Evolutionary conservation across 2,113 vertebrate genomes (phyloP).

Genomic region (Erythrocercus mccallii): DNA sequence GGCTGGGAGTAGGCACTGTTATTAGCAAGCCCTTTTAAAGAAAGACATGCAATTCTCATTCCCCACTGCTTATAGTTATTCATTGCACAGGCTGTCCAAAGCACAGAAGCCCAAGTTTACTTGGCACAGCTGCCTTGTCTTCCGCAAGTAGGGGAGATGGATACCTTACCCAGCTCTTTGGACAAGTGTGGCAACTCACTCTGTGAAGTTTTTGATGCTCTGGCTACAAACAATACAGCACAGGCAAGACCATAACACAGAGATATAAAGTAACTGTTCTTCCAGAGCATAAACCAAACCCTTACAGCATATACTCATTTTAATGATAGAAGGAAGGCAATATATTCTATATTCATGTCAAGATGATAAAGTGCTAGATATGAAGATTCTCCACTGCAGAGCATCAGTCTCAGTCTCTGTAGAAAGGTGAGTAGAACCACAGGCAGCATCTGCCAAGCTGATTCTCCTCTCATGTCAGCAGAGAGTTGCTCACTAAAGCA

Average conservation of each 20-base stretch:
- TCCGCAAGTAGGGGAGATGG: neutral
- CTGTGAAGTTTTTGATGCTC: neutral
- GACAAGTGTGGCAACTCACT: neutral
- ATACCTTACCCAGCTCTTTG: neutral
- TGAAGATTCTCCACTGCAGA: neutral
- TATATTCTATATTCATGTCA: neutral
- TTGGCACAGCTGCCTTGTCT: neutral
- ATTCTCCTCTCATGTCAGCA: neutral
- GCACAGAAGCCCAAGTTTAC: accelerated
- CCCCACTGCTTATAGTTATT: neutral
- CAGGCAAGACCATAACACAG: neutral
- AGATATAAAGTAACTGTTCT: neutral
- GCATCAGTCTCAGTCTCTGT: neutral
- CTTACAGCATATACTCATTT: neutral
- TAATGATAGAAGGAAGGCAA: neutral
- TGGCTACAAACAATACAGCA: neutral
- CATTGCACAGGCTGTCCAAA: neutral
- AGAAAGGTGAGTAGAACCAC: neutral
- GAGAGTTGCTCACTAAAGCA: neutral
- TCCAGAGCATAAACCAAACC: neutral
- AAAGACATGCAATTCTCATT: neutral
- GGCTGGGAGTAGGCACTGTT: neutral
- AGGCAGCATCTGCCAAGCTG: neutral
- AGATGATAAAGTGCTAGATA: neutral
- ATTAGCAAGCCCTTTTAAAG: neutral